Evolutionary conservation across 2,888 invertebrate species (phyloP), one percentile per base, ranked within the genome.

Genomic region (Tetragonula carbonaria): DNA sequence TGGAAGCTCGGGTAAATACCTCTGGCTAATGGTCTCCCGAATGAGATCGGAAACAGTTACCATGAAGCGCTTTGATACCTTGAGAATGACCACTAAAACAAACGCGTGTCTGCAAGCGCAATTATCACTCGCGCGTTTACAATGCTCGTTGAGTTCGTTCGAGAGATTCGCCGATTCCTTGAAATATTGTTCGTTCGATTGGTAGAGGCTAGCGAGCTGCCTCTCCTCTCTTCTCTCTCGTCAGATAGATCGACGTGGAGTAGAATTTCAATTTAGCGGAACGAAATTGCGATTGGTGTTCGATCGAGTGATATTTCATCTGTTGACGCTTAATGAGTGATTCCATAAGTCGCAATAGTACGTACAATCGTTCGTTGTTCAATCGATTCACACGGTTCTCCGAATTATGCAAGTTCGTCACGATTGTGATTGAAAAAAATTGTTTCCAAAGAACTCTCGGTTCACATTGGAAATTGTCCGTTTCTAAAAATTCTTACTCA

Each of bases 31-130:
- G 74, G 77, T 80, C 74, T 28, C 14, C 67, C 33, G 51, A 80
- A 86, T 82, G 65, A 76, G 65, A 71, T 76, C 76, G 84, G 75
- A 74, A 86, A 86, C 84, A 78, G 84, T 84, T 82, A 78, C 78
- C 78, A 55, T 71, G 72, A 70, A 66, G 33, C 23, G 74, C 65
- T 74, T 45, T 33, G 78, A 74, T 82, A 72, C 74, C 78, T 72
- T 28, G 33, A 62, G 65, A 78, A 82, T 67, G 67, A 57, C 67
- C 55, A 73, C 71, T 70, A 59, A 82, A 82, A 82, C 66, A 72
- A 82, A 82, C 63, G 78, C 82, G 63, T 66, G 72, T 74, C 62
- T 50, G 45, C 38, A 82, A 72, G 62, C 53, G 65, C 70, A 76
- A 83, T 82, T 82, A 82, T 75, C 75, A 62, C 72, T 80, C 33